Conservation (phyloP, 2,797 vertebrate genomes). For the Anguilla megastoma region DNA sequence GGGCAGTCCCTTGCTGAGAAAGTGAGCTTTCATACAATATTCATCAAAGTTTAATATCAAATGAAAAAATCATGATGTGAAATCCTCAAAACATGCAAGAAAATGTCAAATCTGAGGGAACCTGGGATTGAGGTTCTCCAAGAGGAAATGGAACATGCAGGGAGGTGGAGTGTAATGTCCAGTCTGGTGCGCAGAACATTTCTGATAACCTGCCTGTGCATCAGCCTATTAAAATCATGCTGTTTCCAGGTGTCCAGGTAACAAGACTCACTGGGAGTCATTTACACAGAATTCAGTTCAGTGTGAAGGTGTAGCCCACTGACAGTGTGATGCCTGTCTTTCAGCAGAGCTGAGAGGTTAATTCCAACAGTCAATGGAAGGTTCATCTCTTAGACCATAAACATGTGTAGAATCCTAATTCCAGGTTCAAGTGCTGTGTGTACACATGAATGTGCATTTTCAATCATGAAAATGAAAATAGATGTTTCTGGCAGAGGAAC, state of each 20-base stretch:
- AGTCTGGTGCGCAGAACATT: background rate
- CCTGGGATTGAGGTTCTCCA: background rate
- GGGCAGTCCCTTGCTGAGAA: constrained; percentile 62
- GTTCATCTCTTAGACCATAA: background rate
- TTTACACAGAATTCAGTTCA: background rate
- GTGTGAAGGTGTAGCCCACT: background rate
- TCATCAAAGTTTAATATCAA: constrained; percentile 71
- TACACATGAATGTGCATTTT: background rate
- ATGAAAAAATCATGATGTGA: constrained; percentile 64
- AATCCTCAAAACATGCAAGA: constrained; percentile 43
- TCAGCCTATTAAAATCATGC: constrained; percentile 2
- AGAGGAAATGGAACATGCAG: constrained; percentile 13
- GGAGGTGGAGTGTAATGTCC: background rate
- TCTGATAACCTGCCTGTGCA: background rate
- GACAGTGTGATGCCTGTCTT: background rate
- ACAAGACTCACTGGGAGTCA: background rate
- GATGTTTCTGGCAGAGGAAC: background rate
- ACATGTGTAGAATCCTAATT: background rate
- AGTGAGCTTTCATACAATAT: constrained; percentile 71
- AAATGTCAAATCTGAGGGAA: constrained; percentile 33
- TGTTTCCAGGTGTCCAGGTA: background rate
- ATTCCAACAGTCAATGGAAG: background rate
- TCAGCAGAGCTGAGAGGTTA: background rate
- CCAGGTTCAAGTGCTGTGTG: background rate
- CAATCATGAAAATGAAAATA: background rate